These are phyloP conservation scores for Melinopterus prodromus DNA, from an alignment of 2,888 invertebrate genomes.

Conservation along the genomic window DNA sequence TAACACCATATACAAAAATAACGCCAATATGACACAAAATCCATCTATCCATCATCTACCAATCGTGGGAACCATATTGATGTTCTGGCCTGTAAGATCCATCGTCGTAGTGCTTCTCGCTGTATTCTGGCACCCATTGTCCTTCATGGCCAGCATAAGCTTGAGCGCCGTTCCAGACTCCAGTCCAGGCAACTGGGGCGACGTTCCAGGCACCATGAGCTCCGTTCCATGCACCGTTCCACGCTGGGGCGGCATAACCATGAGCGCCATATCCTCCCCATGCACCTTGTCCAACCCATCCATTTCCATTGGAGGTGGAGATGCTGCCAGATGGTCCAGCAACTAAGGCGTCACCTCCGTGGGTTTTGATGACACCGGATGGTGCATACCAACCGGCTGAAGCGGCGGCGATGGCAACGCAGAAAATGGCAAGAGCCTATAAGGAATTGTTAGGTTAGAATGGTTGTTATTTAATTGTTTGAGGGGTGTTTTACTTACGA, in stretches of 20 bases:
- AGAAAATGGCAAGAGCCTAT: slow-evolving; percentile 36
- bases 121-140: slow-evolving; percentile 47
- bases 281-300: slow-evolving; percentile 27
- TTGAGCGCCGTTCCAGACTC: slow-evolving; percentile 31
- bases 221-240: slow-evolving; percentile 24
- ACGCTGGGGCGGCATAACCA: slow-evolving; percentile 5
- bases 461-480: background rate
- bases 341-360: slow-evolving; percentile 27
- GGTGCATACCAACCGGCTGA: slow-evolving; percentile 33
- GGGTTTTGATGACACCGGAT: slow-evolving; percentile 25
- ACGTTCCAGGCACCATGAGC: slow-evolving; percentile 18
- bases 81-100: slow-evolving; percentile 51
- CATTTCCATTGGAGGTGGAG: slow-evolving; percentile 28
- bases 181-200: slow-evolving; percentile 12
- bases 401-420: slow-evolving; percentile 28
- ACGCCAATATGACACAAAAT: background rate
- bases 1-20: background rate
- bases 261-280: slow-evolving; percentile 21
- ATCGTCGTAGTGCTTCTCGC: slow-evolving; percentile 51
- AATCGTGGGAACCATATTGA: slow-evolving; percentile 27
- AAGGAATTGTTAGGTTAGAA: slow-evolving; percentile 5
- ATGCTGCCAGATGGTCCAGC: slow-evolving; percentile 30
- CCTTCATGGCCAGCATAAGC: slow-evolving; percentile 47
- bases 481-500: slow-evolving; percentile 27
- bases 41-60: slow-evolving; percentile 23